Evolutionary conservation across 1,140 invertebrate species (phyloP).

Genomic region (Pemphigus obesinymphae): DNA sequence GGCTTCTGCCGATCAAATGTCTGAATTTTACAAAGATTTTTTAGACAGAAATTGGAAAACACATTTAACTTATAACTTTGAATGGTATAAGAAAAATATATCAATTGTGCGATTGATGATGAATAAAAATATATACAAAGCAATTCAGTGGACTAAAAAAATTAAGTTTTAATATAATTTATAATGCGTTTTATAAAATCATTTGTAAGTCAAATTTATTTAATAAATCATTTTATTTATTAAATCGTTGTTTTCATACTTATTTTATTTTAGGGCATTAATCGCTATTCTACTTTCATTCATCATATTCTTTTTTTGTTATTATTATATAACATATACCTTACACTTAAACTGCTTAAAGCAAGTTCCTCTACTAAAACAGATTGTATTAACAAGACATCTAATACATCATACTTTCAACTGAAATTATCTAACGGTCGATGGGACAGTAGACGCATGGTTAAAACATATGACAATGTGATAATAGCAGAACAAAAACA

Average conservation of each 20-base stretch:
- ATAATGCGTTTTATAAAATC: slow-evolving; percentile 9
- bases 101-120: slow-evolving; percentile 34
- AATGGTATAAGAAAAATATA: slow-evolving; percentile 63
- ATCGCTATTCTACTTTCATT: not conserved
- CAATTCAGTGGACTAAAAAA: slow-evolving; percentile 22
- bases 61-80: slow-evolving; percentile 66
- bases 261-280: not conserved
- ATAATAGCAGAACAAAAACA: slow-evolving; percentile 58
- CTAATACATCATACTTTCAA: slow-evolving; percentile 2
- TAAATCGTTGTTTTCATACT: not conserved
- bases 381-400: not conserved
- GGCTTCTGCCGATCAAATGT: slow-evolving; percentile 74
- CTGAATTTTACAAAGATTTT: slow-evolving; percentile 77
- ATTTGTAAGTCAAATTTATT: slow-evolving; percentile 23
- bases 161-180: slow-evolving; percentile 5
- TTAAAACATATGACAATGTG: slow-evolving; percentile 68
- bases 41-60: slow-evolving; percentile 69
- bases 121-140: slow-evolving; percentile 28
- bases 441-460: slow-evolving; percentile 65
- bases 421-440: slow-evolving; percentile 58
- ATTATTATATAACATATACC: slow-evolving; percentile 25
- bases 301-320: not conserved
- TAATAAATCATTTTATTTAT: not conserved
- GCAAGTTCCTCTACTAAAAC: not conserved
- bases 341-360: slow-evolving; percentile 1